A percentile compares a stretch with the other conserved stretches of the same genome.
These are phyloP conservation scores for Porites evermanni DNA, from an alignment of 92 coral and sea anemone genomes.

Conservation along the genomic window DNA sequence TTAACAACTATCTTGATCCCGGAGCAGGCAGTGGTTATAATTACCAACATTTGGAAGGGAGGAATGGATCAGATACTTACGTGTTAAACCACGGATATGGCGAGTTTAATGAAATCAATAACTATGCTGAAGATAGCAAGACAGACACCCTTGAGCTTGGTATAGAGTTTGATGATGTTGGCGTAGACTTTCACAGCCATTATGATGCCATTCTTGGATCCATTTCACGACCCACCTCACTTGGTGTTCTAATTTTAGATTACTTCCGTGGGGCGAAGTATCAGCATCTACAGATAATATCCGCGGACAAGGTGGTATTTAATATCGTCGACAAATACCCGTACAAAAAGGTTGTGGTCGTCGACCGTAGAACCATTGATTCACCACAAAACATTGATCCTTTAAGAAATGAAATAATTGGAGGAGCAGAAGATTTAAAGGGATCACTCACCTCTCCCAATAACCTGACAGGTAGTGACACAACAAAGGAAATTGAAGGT, in stretches of 20 bases:
- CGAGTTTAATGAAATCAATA: background rate
- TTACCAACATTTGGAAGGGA: slow-evolving; percentile 52
- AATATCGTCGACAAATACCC: slow-evolving; percentile 28
- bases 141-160: slow-evolving; percentile 55
- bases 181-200: slow-evolving; percentile 30
- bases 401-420: too few species aligned
- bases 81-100: too few species aligned
- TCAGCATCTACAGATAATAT: slow-evolving; percentile 55
- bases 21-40: slow-evolving; percentile 3
- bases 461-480: slow-evolving; percentile 17
- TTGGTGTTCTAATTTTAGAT: slow-evolving; percentile 20
- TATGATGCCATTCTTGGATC: slow-evolving; percentile 51
- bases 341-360: slow-evolving; percentile 20
- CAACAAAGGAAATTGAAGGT: slow-evolving; percentile 35
- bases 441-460: slow-evolving; percentile 37
- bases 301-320: slow-evolving; percentile 50
- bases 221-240: slow-evolving; percentile 38
- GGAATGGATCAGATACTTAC: slow-evolving; percentile 23
- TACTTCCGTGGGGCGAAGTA: slow-evolving; percentile 26
- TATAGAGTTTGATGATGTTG: slow-evolving; percentile 46
- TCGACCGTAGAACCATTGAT: slow-evolving; percentile 10
- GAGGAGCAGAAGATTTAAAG: slow-evolving; percentile 21
- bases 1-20: slow-evolving; percentile 70
- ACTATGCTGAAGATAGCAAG: slow-evolving; percentile 50
- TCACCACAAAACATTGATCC: background rate